Evolutionary conservation across 2,113 vertebrate genomes (phyloP).

Genomic region (Solea solea): DNA sequence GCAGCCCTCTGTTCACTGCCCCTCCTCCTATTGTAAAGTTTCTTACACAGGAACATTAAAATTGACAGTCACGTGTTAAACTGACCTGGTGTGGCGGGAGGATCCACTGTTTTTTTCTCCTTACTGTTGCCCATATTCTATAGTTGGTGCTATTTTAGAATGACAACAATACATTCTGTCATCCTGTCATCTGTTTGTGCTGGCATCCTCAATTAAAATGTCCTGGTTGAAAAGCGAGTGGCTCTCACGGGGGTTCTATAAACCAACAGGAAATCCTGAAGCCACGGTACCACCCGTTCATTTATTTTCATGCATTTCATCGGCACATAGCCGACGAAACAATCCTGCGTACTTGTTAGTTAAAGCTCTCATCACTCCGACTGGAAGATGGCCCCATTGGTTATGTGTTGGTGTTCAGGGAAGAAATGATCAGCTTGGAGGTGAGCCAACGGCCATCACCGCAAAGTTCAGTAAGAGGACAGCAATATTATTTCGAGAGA

Average conservation of each 20-base stretch:
- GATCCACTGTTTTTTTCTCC: conserved; percentile 12
- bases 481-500: conserved; percentile 68
- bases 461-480: conserved; percentile 68
- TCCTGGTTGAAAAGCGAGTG: neutral
- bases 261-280: conserved; percentile 16
- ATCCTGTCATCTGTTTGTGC: conserved; percentile 19
- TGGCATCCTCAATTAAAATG: conserved; percentile 11
- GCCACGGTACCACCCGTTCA: neutral
- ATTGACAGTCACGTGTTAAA: conserved; percentile 58
- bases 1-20: conserved; percentile 39
- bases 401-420: conserved; percentile 45
- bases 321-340: conserved; percentile 23
- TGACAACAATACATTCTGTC: conserved; percentile 14
- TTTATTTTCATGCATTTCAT: conserved; percentile 40
- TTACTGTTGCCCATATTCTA: conserved; percentile 11
- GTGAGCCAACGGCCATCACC: conserved; percentile 55
- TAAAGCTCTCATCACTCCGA: conserved; percentile 32
- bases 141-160: conserved; percentile 13
- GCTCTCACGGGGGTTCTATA: conserved; percentile 4
- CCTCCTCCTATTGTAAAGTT: conserved; percentile 48
- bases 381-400: conserved; percentile 12
- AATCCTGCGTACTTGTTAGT: conserved; percentile 38
- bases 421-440: conserved; percentile 63
- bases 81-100: neutral
- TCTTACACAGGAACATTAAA: conserved; percentile 76